Evolutionary conservation across 2,797 vertebrate species (phyloP), one percentile per base, ranked within the genome.

Genomic region (Hoplostethus mediterraneus): DNA sequence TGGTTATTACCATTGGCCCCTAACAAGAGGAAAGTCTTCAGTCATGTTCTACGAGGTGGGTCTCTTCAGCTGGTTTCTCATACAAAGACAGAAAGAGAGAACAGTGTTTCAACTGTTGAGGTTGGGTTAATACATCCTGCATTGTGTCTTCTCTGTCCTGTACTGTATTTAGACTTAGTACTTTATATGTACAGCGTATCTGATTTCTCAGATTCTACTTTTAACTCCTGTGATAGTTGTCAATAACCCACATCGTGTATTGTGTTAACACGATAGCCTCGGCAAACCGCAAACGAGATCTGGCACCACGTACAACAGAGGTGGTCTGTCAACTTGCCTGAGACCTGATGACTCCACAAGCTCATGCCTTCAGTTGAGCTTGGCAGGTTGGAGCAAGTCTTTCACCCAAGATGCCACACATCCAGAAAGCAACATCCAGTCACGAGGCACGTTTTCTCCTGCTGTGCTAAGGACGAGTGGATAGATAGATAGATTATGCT

Each of bases 381-480:
- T 56, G 33, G 80, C 90, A 84, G 78, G 90, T 87, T 69, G 1
- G 1, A 77, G 75, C 87, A 88, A 71, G 87, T 67, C 79, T 48
- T 48, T 63, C 69, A 21, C 45, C 42, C 30, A 6, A 53, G 59
- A 67, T 59, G 59, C 76, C 57, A 16, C 70, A 33, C 64, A 72
- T 60, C 63, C 58, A 48, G 62, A 70, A 65, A 28, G 73, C 64
- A 66, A 55, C 64, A 52, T 63, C 65, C 40, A 63, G 57, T 78
- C 67, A 53, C 45, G 56, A 31, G 56, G 47, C 75, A 58, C 17
- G 9, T 64, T 71, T 21, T 70, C 63, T 53, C 73, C 70, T 69
- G 65, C 73, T 54, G 60, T 17, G 7, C 60, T 55, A 17, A 52
- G 59, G 73, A 47, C 28, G 28, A 28, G 28, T 67, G 54, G 64